A percentile compares a stretch with the other conserved stretches of the same genome.
Evolutionary conservation across 2,888 invertebrate species (phyloP).

Genomic region (Julus scandinavius): DNA sequence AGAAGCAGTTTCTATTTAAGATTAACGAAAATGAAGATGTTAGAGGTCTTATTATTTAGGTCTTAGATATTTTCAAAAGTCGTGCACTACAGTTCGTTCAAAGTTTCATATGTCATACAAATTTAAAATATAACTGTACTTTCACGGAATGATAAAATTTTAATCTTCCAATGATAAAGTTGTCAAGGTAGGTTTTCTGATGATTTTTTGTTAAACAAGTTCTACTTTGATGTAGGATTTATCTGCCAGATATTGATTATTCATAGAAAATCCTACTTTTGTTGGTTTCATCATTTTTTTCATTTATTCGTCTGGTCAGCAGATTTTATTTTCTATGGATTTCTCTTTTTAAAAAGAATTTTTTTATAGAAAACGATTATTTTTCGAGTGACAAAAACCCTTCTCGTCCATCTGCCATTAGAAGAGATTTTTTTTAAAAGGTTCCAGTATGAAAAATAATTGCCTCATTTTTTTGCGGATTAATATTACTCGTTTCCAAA

Average conservation of each 20-base stretch:
- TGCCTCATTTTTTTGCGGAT: constrained; percentile 18
- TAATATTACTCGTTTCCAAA: not conserved
- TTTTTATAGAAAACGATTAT: not conserved
- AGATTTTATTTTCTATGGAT: not conserved
- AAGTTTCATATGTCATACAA: no score
- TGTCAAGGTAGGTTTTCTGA: no score
- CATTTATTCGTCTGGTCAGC: not conserved
- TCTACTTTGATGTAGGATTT: not conserved
- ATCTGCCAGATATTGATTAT: not conserved
- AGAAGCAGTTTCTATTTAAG: no score
- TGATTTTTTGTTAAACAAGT: no score
- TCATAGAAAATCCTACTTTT: not conserved
- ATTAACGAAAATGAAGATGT: no score
- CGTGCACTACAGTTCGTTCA: no score
- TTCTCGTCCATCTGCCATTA: not conserved
- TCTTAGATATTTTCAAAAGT: no score
- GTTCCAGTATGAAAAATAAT: not conserved
- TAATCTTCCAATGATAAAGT: no score
- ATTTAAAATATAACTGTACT: no score
- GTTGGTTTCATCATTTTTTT: no score
- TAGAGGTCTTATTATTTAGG: no score
- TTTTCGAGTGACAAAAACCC: not conserved
- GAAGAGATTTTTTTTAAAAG: not conserved
- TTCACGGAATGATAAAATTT: no score
- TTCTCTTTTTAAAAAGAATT: not conserved